Percentiles rank a stretch among this genome's conserved stretches.
These are phyloP conservation scores for Sesia bembeciformis DNA, from an alignment of 2,888 invertebrate genomes.

Conservation along the genomic window DNA sequence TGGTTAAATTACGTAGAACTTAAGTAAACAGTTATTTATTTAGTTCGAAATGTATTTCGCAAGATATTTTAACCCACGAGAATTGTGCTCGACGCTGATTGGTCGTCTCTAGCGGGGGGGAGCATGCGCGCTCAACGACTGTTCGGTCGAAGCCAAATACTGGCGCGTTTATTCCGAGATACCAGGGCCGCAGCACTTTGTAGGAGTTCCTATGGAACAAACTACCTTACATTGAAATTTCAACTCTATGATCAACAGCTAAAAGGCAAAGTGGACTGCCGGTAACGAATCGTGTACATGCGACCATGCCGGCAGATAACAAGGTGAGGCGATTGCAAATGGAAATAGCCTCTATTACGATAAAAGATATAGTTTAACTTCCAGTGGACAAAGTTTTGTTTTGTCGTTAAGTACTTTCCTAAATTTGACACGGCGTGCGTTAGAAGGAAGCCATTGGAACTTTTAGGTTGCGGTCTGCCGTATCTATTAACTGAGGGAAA, in stretches of 20 bases:
- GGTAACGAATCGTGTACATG: constrained; percentile 26
- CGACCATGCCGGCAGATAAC: constrained; percentile 54
- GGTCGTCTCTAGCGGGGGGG: constrained; percentile 56
- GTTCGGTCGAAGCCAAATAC: constrained; percentile 65
- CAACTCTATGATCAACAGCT: constrained; percentile 10
- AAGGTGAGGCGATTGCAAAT: constrained; percentile 20
- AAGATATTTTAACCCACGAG: constrained; percentile 9
- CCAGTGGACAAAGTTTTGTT: constrained; percentile 10
- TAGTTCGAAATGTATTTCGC: too few relatives aligned
- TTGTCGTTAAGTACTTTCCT: constrained; percentile 52
- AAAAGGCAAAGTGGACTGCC: constrained; percentile 14
- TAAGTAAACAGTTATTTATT: too few relatives aligned
- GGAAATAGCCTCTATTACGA: constrained; percentile 26
- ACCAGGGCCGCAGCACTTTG: constrained; percentile 67
- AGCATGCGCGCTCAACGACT: constrained; percentile 62
- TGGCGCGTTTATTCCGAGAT: constrained; percentile 69
- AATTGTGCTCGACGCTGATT: constrained; percentile 50
- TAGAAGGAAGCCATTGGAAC: constrained; percentile 40
- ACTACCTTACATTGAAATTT: constrained; percentile 13
- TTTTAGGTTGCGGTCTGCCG: constrained; percentile 24
- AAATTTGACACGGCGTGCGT: constrained; percentile 53
- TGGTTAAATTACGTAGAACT: too few relatives aligned
- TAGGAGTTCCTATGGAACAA: constrained; percentile 38
- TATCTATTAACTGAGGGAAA: constrained; percentile 12
- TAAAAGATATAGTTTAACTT: constrained; percentile 12